phyloP scores from a whole-genome alignment of 2,113 vertebrate species.

The Mormyrus lacerda region DNA sequence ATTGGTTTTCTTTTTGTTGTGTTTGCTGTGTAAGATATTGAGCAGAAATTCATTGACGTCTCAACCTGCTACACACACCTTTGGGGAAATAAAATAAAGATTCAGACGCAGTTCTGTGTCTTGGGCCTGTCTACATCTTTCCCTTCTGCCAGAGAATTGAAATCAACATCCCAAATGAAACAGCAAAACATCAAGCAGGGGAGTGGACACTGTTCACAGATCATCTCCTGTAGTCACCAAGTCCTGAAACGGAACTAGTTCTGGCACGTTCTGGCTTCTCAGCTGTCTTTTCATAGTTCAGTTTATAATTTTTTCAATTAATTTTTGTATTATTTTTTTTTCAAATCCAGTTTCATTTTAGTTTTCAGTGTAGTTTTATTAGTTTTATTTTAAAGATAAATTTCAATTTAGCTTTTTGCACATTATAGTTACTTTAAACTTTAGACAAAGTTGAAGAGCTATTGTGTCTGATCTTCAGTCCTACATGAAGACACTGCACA shows the following conservation, averaged over 20 bases:
- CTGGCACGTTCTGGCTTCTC: neutral
- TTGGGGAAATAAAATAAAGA: constrained; percentile 9
- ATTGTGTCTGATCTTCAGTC: neutral
- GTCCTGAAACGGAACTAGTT: neutral
- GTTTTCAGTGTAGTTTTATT: neutral
- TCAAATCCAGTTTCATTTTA: neutral
- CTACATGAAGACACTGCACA: neutral
- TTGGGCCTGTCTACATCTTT: neutral
- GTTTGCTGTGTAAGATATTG: constrained; percentile 55
- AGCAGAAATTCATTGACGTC: constrained; percentile 40
- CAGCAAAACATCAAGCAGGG: neutral
- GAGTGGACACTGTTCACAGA: constrained; percentile 7
- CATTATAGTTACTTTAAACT: neutral
- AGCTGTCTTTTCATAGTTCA: neutral
- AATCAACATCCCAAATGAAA: neutral
- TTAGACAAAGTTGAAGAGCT: neutral
- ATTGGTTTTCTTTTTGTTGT: constrained; percentile 44
- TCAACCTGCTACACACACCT: neutral
- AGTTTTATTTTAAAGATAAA: neutral
- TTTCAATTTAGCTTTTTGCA: neutral
- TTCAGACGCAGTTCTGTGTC: neutral
- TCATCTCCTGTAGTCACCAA: constrained; percentile 19
- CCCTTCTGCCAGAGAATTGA: neutral
- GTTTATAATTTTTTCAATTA: neutral
- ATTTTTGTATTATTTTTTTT: neutral